Base-by-base conservation (phyloP, 2,797 vertebrate genomes). In the Melanotaenia boesemani region DNA sequence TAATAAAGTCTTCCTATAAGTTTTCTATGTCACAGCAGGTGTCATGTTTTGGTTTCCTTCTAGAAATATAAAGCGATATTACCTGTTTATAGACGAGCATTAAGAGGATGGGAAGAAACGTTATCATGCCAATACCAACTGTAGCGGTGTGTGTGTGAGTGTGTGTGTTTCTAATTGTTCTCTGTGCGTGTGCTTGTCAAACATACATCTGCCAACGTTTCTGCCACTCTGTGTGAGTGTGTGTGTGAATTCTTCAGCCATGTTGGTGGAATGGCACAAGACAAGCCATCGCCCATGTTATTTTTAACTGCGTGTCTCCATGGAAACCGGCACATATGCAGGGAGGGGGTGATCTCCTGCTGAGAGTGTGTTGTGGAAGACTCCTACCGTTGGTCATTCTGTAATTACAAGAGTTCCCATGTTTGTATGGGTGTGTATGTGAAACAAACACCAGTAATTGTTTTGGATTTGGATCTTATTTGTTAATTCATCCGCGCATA, bases 271-370 rank as follows among this genome's bases (percentile, higher is more conserved):
- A 93, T 91, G 92, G 93, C 91, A 93, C 91, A 91, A 94, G 92
- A 94, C 89, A 91, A 94, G 93, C 90, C 94, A 89, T 94, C 89
- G 92, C 93, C 93, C 91, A 92, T 95, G 92, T 95, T 95, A 95
- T 95, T 95, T 95, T 95, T 95, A 95, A 95, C 94, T 91, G 89
- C 67, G 90, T 94, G 94, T 95, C 93, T 94, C 95, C 93, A 95
- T 95, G 94, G 95, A 93, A 95, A 95, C 94, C 89, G 63, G 89
- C 89, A 87, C 92, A 93, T 93, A 92, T 92, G 92, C 88, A 88
- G 85, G 83, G 80, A 88, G 87, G 82, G 82, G 87, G 87, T 86
- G 86, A 91, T 86, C 91, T 89, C 89, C 90, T 76, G 87, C 90
- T 90, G 90, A 77, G 91, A 52, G 59, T 79, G 88, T 79, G 79